Conservation (phyloP, 2,888 invertebrate genomes). For the Epirrhoe alternata region DNA sequence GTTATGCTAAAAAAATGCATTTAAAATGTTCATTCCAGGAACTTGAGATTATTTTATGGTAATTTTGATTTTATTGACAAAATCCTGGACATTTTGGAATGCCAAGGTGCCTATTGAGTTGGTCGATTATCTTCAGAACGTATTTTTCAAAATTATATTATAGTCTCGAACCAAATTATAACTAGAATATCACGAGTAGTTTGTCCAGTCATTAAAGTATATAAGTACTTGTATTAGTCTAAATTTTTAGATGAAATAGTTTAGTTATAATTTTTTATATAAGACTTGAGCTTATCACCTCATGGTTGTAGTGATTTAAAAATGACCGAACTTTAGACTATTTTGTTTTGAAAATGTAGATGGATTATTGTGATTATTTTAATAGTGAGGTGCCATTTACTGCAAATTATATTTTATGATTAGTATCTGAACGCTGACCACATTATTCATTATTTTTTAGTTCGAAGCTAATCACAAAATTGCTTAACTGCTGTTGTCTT, state of each 20-base stretch:
- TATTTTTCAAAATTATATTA: slow-evolving; percentile 28
- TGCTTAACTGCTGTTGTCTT: slow-evolving; percentile 55
- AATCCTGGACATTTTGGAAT: slow-evolving; percentile 11
- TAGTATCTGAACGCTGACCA: slow-evolving; percentile 66
- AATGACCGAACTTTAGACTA: slow-evolving; percentile 16
- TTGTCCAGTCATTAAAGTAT: slow-evolving; percentile 43
- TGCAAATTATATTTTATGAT: slow-evolving; percentile 66
- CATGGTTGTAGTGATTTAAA: slow-evolving; percentile 25
- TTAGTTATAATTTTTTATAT: slow-evolving; percentile 18
- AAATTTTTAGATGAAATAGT: slow-evolving; percentile 16
- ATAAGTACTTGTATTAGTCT: slow-evolving; percentile 23
- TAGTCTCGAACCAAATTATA: slow-evolving; percentile 45
- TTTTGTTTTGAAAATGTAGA: slow-evolving; percentile 33
- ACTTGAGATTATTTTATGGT: slow-evolving; percentile 25
- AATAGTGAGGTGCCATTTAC: slow-evolving; percentile 80
- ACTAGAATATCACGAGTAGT: slow-evolving; percentile 32
- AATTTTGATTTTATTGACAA: slow-evolving; percentile 4
- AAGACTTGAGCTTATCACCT: slow-evolving; percentile 15
- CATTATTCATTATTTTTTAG: slow-evolving; percentile 60
- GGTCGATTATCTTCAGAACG: not conserved
- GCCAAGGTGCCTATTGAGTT: not conserved
- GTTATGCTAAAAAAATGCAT: slow-evolving; percentile 45
- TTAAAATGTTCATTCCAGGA: slow-evolving; percentile 49
- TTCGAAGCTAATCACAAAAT: slow-evolving; percentile 57
- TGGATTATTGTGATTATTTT: slow-evolving; percentile 69